A percentile compares a stretch with the other conserved stretches of the same genome.
These are phyloP conservation scores for Heliconius hortense DNA, from an alignment of 2,888 invertebrate genomes.

Conservation along the genomic window DNA sequence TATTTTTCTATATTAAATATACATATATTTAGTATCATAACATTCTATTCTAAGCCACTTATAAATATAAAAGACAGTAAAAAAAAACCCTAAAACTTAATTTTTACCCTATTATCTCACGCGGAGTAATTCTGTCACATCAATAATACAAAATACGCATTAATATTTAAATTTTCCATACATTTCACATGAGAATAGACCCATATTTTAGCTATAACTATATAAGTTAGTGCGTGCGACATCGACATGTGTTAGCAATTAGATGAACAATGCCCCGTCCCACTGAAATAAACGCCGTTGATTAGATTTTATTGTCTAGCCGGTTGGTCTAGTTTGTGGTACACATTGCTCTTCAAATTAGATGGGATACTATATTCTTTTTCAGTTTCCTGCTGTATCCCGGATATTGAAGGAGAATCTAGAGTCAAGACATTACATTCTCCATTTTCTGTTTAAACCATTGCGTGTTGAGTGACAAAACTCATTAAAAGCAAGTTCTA, in stretches of 20 bases:
- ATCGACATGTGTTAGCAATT: conserved; percentile 71
- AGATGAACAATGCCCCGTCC: conserved; percentile 61
- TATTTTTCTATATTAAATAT: too few relatives aligned
- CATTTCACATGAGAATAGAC: conserved; percentile 39
- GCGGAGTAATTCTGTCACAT: conserved; percentile 10
- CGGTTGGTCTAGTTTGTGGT: conserved; percentile 65
- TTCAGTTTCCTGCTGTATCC: neutral
- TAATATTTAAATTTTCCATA: conserved; percentile 11
- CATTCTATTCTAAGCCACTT: neutral
- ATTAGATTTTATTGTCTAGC: conserved; percentile 76
- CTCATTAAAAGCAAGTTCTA: too few relatives aligned
- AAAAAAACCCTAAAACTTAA: neutral
- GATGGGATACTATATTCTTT: neutral
- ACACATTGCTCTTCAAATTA: conserved; percentile 41
- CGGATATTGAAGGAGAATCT: neutral
- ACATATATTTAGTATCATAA: neutral
- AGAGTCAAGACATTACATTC: neutral
- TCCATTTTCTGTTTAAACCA: neutral
- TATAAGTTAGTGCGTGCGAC: conserved; percentile 29
- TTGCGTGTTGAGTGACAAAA: too few relatives aligned
- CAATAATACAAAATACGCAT: neutral
- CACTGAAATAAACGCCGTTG: conserved; percentile 63
- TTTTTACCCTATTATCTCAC: neutral
- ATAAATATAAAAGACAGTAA: neutral
- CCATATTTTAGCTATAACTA: conserved; percentile 34